Base-by-base conservation (phyloP, 2,797 vertebrate genomes). In the Dendrocincla tyrannina region DNA sequence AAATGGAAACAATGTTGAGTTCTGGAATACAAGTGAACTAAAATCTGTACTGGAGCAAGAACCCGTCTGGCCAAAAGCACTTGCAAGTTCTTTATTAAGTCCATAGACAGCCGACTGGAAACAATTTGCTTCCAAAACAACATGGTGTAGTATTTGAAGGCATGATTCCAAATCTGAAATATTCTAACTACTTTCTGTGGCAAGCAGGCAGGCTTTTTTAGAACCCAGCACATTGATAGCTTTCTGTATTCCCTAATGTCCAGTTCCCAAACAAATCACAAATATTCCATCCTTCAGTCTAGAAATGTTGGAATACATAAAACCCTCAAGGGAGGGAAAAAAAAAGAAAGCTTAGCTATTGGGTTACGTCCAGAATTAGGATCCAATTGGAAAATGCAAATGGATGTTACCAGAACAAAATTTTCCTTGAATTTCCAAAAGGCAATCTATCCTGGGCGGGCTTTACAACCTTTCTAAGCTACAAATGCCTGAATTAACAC, bases 81-180 rank as follows among this genome's bases (percentile, higher is more conserved):
- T n/a, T 35, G 1, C 14, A 69, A 59, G 30, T 24, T 89, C 49
- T 66, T 93, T 67, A 78, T 7, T 39, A 81, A 56, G 14, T 39
- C 55, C 58, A 62, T 0, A 35, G 33, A 33, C 12, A 58, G 42
- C 25, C 27, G 39, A 67, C 44, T 56, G 15, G 9, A 88, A 93
- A 80, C 41, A 80, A 87, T 46, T 4, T 56, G 23, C n/a, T 49
- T 69, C 73, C 63, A 84, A 58, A 89, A 77, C 42, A 90, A 60
- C 39, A 15, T 0, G 30, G 52, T 70, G 23, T 12, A 88, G 46
- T 78, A 87, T 47, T 15, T 37, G n/a, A 50, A 87, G 52, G 35
- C 28, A 41, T 3, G 2, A 33, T 42, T 37, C 23, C 41, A 63
- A 68, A 63, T n/a, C 53, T 62, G 49, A 89, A 85, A 68, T 58